These are phyloP conservation scores for Gallinago undulata DNA, from an alignment of 2,113 vertebrate species.

Conservation along the genomic window DNA sequence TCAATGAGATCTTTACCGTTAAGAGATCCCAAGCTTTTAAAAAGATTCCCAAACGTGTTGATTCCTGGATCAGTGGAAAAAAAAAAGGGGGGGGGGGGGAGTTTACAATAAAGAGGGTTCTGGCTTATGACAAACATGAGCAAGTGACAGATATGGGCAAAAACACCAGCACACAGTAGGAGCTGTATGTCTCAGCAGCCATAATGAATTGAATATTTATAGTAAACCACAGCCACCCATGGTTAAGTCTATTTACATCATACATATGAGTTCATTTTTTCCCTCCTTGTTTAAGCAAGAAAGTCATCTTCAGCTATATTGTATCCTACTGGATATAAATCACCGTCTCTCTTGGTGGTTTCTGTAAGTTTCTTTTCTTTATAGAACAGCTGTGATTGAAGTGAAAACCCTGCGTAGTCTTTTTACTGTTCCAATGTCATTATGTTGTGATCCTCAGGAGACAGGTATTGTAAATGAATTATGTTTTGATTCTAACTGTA, in stretches of 20 bases:
- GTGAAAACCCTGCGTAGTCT: conserved; percentile 44
- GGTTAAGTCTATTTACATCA: conserved; percentile 71
- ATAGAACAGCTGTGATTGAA: conserved; percentile 64
- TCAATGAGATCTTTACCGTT: conserved; percentile 62
- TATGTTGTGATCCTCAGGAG: conserved; percentile 72
- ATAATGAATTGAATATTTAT: conserved; percentile 63
- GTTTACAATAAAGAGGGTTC: conserved; percentile 19
- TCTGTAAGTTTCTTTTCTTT: conserved; percentile 65
- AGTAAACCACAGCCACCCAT: conserved; percentile 64
- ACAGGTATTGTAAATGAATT: conserved; percentile 71
- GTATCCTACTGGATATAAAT: conserved; percentile 70
- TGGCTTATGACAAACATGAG: conserved; percentile 57
- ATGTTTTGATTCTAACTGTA: conserved; percentile 69
- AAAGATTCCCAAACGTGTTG: conserved; percentile 41
- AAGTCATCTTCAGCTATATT: conserved; percentile 71
- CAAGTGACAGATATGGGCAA: conserved; percentile 31
- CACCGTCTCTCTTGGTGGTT: conserved; percentile 69
- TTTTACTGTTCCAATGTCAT: conserved; percentile 72
- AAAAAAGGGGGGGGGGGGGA: background rate
- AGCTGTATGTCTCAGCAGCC: conserved; percentile 36
- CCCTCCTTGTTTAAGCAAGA: conserved; percentile 73
- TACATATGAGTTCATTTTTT: conserved; percentile 70
- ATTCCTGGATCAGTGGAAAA: conserved; percentile 5
- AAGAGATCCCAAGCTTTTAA: conserved; percentile 39
- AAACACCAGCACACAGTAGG: conserved; percentile 46